Conservation (phyloP, 2,888 invertebrate genomes). For the Halictus ligatus region DNA sequence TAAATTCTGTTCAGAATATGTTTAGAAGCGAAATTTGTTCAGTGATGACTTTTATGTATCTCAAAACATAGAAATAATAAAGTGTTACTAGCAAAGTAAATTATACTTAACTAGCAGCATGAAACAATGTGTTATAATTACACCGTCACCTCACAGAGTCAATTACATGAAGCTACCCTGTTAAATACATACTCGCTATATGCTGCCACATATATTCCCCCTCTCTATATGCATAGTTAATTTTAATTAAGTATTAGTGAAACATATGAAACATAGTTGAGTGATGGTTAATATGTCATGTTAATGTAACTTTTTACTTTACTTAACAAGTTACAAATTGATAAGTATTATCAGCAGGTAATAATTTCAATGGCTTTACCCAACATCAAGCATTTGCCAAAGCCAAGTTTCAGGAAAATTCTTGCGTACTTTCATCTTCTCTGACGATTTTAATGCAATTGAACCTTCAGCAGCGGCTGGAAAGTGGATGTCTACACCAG, state of each 20-base stretch:
- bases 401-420: conserved; percentile 91
- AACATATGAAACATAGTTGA: not conserved
- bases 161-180: conserved; percentile 11
- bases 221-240: conserved; percentile 17
- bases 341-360: conserved; percentile 30
- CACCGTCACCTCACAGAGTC: conserved; percentile 32
- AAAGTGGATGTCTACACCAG: conserved; percentile 81
- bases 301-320: conserved; percentile 20
- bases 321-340: conserved; percentile 18
- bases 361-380: conserved; percentile 84
- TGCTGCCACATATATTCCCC: not conserved
- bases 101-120: conserved; percentile 3
- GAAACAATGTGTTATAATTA: conserved; percentile 6
- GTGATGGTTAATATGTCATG: conserved; percentile 7
- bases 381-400: conserved; percentile 87
- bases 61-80: not conserved
- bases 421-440: conserved; percentile 86
- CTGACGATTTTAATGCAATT: conserved; percentile 74
- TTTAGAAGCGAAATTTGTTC: conserved; percentile 1
- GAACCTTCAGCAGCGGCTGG: conserved; percentile 74
- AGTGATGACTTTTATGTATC: not conserved
- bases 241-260: not conserved
- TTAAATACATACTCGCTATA: not conserved
- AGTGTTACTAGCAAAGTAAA: conserved; percentile 11
- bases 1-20: conserved; percentile 5